Base-by-base conservation (phyloP, 37 sponge, comb jelly and placozoan genomes). In the Diacarnus erythraeanus region DNA sequence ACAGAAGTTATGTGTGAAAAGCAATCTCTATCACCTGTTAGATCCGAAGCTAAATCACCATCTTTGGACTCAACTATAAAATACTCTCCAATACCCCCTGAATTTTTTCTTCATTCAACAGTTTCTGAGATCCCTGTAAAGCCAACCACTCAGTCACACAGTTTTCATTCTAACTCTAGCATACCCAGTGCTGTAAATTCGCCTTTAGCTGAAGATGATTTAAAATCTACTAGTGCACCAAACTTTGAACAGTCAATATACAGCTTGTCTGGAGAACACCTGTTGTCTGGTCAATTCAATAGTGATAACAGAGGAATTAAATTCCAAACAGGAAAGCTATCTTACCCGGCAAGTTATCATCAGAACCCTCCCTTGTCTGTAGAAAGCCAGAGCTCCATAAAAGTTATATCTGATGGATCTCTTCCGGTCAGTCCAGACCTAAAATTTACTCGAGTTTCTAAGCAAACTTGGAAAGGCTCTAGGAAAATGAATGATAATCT, bases 371-470 rank as follows among this genome's bases (percentile, higher is more conserved):
- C 64, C 64, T 9, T 23, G 8, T 8, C 30, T 8, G 5, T 29
- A n/a, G 26, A n/a, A 15, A n/a, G 18, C 64, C 26, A 63, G n/a
- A 63, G 51, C 51, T 15, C 6, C 12, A 39, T 77, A 3, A 77
- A 64, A 33, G 64, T 77, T 8, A 64, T 77, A 27, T 76, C 76
- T 5, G 34, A 77, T 64, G 64, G 65, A 22, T 29, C 42, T 38
- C 43, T 6, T 42, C 64, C 64, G 17, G 23, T 34, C 64, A 77
- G 65, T 77, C 77, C 77, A 41, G 65, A 77, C 41, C n/a, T 77
- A 9, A 77, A 64, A 44, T 77, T 47, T 41, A 77, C 77, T 39
- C 64, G 77, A n/a, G 42, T 77, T 8, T 42, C 64, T 15, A 77
- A 41, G 77, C 23, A 64, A 63, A 38, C 31, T 8, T 63, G 65